Evolutionary conservation across 2,888 invertebrate genomes (phyloP).

Genomic region (Ommatoiulus sabulosus): DNA sequence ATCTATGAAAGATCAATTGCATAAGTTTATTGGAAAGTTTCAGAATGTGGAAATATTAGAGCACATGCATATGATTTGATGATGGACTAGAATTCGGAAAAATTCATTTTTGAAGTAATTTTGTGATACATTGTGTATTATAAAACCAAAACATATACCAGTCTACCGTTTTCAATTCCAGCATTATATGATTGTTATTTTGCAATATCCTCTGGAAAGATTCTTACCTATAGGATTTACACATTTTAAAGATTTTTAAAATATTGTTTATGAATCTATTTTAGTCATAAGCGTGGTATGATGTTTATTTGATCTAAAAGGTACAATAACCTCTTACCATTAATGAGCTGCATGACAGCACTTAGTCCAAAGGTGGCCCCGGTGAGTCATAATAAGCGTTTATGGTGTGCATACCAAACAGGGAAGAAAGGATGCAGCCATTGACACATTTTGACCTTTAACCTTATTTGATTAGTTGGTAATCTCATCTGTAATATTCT

Average conservation of each 20-base stretch:
- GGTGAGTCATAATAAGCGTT: not conserved
- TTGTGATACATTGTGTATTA: not conserved
- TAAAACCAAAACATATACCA: not conserved
- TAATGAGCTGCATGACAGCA: not conserved
- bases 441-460: not conserved
- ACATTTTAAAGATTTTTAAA: not conserved
- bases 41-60: not conserved
- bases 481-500: not conserved
- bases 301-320: not conserved
- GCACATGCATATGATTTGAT: not conserved
- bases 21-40: slow-evolving; percentile 8
- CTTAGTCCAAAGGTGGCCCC: not conserved
- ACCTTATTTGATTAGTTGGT: slow-evolving; percentile 6
- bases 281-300: slow-evolving; percentile 24
- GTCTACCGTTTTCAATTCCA: not conserved
- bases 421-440: not conserved
- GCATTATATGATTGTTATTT: not conserved
- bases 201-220: not conserved
- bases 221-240: not conserved
- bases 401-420: not conserved
- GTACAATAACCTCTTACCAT: slow-evolving; percentile 15
- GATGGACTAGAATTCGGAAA: not conserved
- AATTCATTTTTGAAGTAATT: slow-evolving; percentile 1
- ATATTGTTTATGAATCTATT: slow-evolving; percentile 9
- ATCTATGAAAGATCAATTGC: not conserved